These are phyloP conservation scores for Loris lydekkerianus DNA, from an alignment of 2,797 vertebrate genomes.

Conservation along the genomic window DNA sequence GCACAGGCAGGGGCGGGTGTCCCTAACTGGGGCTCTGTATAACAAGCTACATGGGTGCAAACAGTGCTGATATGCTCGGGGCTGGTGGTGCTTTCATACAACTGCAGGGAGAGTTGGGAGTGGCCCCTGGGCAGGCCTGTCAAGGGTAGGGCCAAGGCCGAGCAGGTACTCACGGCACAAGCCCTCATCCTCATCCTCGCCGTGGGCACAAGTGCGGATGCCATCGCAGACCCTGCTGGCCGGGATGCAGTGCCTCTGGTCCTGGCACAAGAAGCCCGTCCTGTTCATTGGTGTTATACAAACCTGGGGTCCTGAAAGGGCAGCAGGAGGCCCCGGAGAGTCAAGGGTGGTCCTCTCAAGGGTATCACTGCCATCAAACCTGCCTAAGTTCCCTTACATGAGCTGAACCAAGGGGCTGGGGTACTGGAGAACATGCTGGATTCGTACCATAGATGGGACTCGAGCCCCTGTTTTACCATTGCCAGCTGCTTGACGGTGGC, in stretches of 20 bases:
- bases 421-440: not conserved
- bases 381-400: not conserved
- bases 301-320: slow-evolving; percentile 63
- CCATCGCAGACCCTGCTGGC: slow-evolving; percentile 89
- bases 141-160: not conserved
- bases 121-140: too few relatives aligned
- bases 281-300: slow-evolving; percentile 86
- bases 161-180: slow-evolving; percentile 88
- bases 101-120: not conserved
- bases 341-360: not conserved
- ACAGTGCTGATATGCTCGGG: not conserved
- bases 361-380: not conserved
- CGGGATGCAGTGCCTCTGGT: slow-evolving; percentile 86
- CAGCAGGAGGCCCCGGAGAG: not conserved
- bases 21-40: not conserved
- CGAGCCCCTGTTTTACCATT: not conserved
- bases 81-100: not conserved
- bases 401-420: not conserved
- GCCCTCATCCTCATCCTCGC: slow-evolving; percentile 88
- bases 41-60: not conserved
- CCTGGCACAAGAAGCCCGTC: slow-evolving; percentile 89
- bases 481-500: not conserved
- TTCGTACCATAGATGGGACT: fast-evolving
- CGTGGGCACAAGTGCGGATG: slow-evolving; percentile 81
- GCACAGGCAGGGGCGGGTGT: too few relatives aligned